These are phyloP conservation scores for Atherinomorus stipes DNA, from an alignment of 2,113 vertebrate genomes.

Conservation along the genomic window DNA sequence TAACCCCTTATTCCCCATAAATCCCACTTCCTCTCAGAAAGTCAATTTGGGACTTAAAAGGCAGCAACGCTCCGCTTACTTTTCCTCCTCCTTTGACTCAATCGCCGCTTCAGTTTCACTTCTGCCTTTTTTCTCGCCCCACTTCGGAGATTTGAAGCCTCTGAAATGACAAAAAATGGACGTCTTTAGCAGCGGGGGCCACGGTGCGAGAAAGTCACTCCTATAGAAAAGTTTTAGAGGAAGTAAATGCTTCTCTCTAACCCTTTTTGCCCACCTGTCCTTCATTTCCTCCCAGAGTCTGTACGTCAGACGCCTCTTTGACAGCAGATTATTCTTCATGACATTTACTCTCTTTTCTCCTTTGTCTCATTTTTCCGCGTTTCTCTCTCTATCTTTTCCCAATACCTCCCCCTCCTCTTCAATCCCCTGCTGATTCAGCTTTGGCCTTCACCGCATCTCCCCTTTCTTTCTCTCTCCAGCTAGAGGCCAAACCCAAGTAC, in stretches of 20 bases:
- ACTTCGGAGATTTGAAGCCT: conserved; percentile 51
- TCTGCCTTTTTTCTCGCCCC: not conserved
- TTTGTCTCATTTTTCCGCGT: not conserved
- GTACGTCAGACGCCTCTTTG: not conserved
- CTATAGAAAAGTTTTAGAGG: conserved; percentile 42
- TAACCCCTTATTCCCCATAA: conserved; percentile 78
- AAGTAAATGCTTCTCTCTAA: not conserved
- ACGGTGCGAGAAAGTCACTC: conserved; percentile 43
- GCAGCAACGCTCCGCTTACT: conserved; percentile 57
- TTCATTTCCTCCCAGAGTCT: not conserved
- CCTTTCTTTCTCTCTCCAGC: conserved; percentile 26
- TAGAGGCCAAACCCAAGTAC: conserved; percentile 46
- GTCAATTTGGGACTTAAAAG: conserved; percentile 80
- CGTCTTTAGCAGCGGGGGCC: conserved; percentile 44
- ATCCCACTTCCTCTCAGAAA: conserved; percentile 78
- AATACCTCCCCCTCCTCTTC: not conserved
- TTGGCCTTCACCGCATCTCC: conserved; percentile 40
- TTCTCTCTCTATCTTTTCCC: not conserved
- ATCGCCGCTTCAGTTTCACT: conserved; percentile 51
- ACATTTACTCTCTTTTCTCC: conserved; percentile 10
- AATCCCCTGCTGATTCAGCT: conserved; percentile 45
- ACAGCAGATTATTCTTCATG: conserved; percentile 2
- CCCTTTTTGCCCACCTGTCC: conserved; percentile 7
- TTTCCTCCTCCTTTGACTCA: conserved; percentile 35
- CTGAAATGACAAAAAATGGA: conserved; percentile 41